These are phyloP conservation scores for Tympanoctomys barrerae DNA, from an alignment of 2,797 vertebrate species.

Conservation along the genomic window DNA sequence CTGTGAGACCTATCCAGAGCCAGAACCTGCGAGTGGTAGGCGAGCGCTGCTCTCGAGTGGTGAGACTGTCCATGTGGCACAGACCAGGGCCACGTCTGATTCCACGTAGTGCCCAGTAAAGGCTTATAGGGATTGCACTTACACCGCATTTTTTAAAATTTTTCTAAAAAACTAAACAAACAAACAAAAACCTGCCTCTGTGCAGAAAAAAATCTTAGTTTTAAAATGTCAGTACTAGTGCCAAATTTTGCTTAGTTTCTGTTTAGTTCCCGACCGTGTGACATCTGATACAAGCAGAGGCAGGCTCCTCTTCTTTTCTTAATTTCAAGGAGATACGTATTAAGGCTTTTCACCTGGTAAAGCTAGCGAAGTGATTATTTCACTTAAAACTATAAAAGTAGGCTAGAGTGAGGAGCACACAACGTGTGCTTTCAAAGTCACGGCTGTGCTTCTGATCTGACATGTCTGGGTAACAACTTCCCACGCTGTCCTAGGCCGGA, in stretches of 20 bases:
- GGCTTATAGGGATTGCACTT: background rate
- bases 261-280: constrained; percentile 61
- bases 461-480: constrained; percentile 62
- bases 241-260: constrained; percentile 57
- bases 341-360: background rate
- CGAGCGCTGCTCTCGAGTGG: background rate
- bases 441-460: constrained; percentile 6
- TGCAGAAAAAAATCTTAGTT: constrained; percentile 24
- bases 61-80: background rate
- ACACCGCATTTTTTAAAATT: background rate
- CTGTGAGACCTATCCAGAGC: background rate
- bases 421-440: constrained; percentile 37
- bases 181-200: background rate
- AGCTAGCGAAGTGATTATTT: constrained; percentile 46
- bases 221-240: background rate
- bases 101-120: background rate
- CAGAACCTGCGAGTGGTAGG: background rate
- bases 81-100: background rate
- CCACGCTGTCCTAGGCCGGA: constrained; percentile 71
- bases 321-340: background rate
- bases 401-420: background rate
- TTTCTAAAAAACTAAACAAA: background rate
- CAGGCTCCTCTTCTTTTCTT: background rate
- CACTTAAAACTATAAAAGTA: constrained; percentile 9
- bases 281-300: background rate